These are phyloP conservation scores for Lasioglossum pauxillum DNA, from an alignment of 2,888 invertebrate species.

Conservation along the genomic window DNA sequence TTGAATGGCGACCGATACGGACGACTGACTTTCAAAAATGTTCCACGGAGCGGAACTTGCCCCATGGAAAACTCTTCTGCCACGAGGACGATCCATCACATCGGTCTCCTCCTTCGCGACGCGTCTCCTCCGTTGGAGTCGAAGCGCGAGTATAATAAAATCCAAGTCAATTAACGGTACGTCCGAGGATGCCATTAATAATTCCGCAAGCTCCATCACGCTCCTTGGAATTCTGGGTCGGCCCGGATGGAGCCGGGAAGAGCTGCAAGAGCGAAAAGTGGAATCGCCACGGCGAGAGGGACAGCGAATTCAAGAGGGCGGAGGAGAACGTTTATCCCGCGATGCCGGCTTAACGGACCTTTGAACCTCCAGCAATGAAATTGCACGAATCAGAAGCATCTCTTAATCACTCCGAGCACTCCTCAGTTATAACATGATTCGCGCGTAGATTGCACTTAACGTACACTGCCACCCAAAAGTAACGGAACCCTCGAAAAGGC, in stretches of 20 bases:
- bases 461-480: neutral
- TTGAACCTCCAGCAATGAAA: constrained; percentile 36
- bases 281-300: constrained; percentile 25
- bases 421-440: neutral
- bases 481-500: neutral
- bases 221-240: constrained; percentile 56
- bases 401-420: constrained; percentile 13
- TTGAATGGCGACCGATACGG: constrained; percentile 39
- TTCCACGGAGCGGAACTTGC: constrained; percentile 52
- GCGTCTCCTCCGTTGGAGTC: constrained; percentile 55
- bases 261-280: constrained; percentile 34
- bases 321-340: constrained; percentile 50
- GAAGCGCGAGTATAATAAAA: constrained; percentile 78
- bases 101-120: constrained; percentile 63
- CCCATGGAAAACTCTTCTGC: constrained; percentile 51
- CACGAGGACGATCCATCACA: constrained; percentile 58
- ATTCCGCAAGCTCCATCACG: constrained; percentile 69
- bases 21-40: constrained; percentile 64
- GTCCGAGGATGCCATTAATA: constrained; percentile 79
- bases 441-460: neutral
- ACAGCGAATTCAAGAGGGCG: constrained; percentile 6
- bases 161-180: constrained; percentile 81
- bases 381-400: constrained; percentile 21
- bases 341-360: constrained; percentile 52
- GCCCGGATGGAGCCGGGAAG: neutral